Base-by-base conservation (phyloP, 2,888 invertebrate genomes). In the Laothoe populi region DNA sequence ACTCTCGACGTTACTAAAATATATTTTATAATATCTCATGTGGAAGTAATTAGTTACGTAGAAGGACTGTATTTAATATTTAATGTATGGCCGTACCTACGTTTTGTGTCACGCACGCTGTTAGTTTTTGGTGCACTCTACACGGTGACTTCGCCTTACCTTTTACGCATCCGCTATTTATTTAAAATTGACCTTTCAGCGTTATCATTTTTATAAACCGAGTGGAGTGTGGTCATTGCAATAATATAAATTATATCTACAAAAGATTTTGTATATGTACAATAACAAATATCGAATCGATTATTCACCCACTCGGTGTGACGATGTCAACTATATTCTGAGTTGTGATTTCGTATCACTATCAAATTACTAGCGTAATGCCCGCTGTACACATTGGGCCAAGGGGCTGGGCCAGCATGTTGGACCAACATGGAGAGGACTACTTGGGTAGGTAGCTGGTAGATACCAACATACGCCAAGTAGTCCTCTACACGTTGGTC, bases 1-100 rank as follows among this genome's bases (percentile, higher is more conserved):
- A 87, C 82, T 88, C 86, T 88, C 81, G 84, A 86, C 85, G 86
- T 89, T 87, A 85, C 81, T 77, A 82, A 81, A 81, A 80, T 86
- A 88, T 91, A 89, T 88, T 90, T 90, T 88, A 87, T 85, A 79
- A 84, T 83, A 79, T 78, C 78, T 80, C 79, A 81, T 78, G 76
- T 78, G 83, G 74, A 80, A 79, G 70, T 80, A 81, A 84, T 83
- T 84, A 84, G 81, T 84, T 83, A 85, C 70, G 75, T 81, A 87
- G 84, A 78, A 75, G 73, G 77, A 69, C 82, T 80, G 82, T 84
- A 80, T 81, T 78, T 75, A 77, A 75, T 82, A 79, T 78, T 78
- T 79, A 75, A 78, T 83, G 81, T 80, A 70, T 74, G 72, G 65
- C 68, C 73, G 75, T 74, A n/a, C n/a, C n/a, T n/a, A 72, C 71